Base-by-base conservation (phyloP, 2,113 vertebrate species). In the Nibea coibor region DNA sequence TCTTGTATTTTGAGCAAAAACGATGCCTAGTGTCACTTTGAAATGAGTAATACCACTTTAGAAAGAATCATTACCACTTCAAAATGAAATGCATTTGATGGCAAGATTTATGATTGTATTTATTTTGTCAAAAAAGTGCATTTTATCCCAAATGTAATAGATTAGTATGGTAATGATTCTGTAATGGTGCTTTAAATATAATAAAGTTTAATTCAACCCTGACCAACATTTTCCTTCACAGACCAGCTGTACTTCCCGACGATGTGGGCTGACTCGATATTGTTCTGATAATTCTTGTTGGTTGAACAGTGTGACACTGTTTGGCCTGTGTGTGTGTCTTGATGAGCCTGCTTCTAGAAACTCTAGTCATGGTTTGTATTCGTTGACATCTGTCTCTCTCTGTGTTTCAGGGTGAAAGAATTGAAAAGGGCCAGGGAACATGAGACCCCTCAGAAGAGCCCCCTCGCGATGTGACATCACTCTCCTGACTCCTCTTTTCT, bases 351-450 rank as follows among this genome's bases (percentile, higher is more conserved):
- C 35, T 50, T 9, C 12, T 28, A 35, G 19, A 68, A n/a, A n/a
- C 11, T 45, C 24, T 14, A 58, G 54, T 83, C 9, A 5, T 26
- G 9, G 35, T 50, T 39, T 47, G 57, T 31, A 47, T 57, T 91
- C 10, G 86, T 51, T 22, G 20, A 42, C 20, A 1, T 50, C 59
- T 70, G 26, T 86, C 50, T 88, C 47, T 90, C 26, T 89, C 77
- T 95, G 86, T 94, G 94, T 97, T 97, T 81, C 97, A 99, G 98
- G 98, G 98, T 95, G 97, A 99, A 97, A 97, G 97, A 99, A 97
- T 99, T 98, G 97, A 98, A 96, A 99, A 99, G 96, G 97, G 97
- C 97, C 97, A 99, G 96, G 97, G 98, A 97, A 99, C 98, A 96
- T 99, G 98, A 99, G 97, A 96, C 95, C 91, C 89, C 91, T 90